Base-by-base conservation (phyloP, 2,797 vertebrate species). In the Menidia menidia region DNA sequence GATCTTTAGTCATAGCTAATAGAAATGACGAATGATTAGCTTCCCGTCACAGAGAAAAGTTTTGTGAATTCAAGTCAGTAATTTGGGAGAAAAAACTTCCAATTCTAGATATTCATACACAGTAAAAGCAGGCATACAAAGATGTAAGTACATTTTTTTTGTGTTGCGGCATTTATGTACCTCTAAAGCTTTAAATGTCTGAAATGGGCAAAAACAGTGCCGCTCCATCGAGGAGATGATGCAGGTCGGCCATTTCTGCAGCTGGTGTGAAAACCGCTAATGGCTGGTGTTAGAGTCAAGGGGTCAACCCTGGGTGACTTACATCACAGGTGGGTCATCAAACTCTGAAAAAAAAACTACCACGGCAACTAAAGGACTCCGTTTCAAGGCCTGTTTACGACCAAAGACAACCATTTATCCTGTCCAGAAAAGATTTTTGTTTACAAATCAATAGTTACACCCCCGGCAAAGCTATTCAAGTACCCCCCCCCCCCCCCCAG, bases 261-360 rank as follows among this genome's bases (percentile, higher is more conserved):
- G 54, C 65, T 57, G 47, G 30, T 45, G 14, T 54, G 13, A 30
- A 58, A 45, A 41, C 44, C 47, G 12, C 15, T 32, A 33, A 9
- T 14, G 19, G 33, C 6, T 50, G 54, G 51, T 48, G 45, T 51
- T 54, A 54, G 16, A 50, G 54, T 64, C 57, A 33, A n/a, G 65
- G 51, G 64, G 43, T 53, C 42, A 35, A 53, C 13, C 50, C 15
- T 45, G 58, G 68, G 59, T 57, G 65, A 60, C 54, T 77, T 52
- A 18, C 66, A 67, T 81, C 63, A 67, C 8, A 12, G 67, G 35
- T 69, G 66, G 83, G 50, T 68, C 74, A 73, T 68, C 52, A 31
- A 3, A 31, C 18, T 30, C 50, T 70, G 31, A 25, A 25, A 25
- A 25, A 25, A 25, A 25, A 25, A 25, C 25, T 25, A 25, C 25